Percentiles rank a stretch among this genome's conserved stretches.
Evolutionary conservation across 1,140 invertebrate genomes (phyloP).

Genomic region (Eumeta japonica): DNA sequence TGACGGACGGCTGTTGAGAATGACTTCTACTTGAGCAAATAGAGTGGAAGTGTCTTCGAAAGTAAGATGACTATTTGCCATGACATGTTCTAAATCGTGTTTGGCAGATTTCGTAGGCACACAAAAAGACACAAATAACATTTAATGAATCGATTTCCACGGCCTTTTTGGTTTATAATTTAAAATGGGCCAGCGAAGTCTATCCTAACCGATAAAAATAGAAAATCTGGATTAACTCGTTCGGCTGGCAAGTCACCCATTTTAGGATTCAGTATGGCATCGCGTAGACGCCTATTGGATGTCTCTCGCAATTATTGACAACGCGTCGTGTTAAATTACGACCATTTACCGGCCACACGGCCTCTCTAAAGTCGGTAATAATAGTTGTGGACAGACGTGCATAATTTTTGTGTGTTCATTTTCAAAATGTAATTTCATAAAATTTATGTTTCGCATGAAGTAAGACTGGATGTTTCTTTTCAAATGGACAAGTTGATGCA

Average conservation of each 20-base stretch:
- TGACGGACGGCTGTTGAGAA: constrained; percentile 3
- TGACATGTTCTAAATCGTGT: no score
- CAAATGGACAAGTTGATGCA: no score
- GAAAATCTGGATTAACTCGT: constrained; percentile 1
- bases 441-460: no score
- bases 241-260: background rate
- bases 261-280: background rate
- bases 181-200: constrained; percentile 1
- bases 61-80: constrained; percentile 2
- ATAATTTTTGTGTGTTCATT: no score
- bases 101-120: no score
- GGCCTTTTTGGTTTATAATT: background rate
- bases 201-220: background rate
- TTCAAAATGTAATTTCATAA: constrained; percentile 10
- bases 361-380: no score
- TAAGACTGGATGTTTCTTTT: no score
- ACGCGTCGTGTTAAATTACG: background rate
- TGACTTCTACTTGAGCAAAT: constrained; percentile 3
- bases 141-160: background rate
- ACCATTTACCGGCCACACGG: background rate
- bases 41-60: constrained; percentile 3
- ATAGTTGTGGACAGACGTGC: no score
- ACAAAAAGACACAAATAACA: no score
- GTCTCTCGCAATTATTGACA: background rate
- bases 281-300: background rate